These are phyloP conservation scores for Bryconaethiops microstoma DNA, from an alignment of 2,797 vertebrate species.

Conservation along the genomic window DNA sequence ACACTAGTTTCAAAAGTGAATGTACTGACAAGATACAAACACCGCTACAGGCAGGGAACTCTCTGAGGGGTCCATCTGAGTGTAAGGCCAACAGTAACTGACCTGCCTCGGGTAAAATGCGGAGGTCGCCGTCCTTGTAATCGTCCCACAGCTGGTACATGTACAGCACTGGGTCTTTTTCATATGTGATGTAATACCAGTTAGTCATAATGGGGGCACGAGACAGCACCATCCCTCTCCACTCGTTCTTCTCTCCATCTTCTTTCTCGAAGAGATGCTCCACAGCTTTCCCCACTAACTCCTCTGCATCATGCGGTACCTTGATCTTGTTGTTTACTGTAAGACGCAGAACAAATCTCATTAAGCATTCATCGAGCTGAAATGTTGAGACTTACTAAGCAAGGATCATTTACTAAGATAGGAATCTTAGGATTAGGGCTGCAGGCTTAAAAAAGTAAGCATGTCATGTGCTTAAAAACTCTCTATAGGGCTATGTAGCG, in stretches of 20 bases:
- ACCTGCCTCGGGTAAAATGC: slow-evolving; percentile 84
- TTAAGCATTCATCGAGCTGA: neutral
- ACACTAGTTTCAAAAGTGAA: neutral
- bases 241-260: slow-evolving; percentile 84
- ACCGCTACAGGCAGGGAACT: neutral
- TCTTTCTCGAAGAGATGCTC: slow-evolving; percentile 86
- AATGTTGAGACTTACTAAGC: no score
- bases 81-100: neutral
- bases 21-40: neutral
- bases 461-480: no score
- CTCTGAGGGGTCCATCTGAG: neutral
- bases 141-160: slow-evolving; percentile 88
- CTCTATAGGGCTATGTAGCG: neutral
- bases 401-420: neutral
- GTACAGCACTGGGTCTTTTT: slow-evolving; percentile 86
- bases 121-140: slow-evolving; percentile 83
- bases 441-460: no score
- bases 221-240: slow-evolving; percentile 86
- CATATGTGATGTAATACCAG: slow-evolving; percentile 88
- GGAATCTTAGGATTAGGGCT: no score
- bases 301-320: slow-evolving; percentile 79
- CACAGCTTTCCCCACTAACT: slow-evolving; percentile 83
- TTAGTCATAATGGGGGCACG: slow-evolving; percentile 86
- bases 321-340: slow-evolving; percentile 84
- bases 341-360: slow-evolving; percentile 16